Percentiles rank a stretch among this genome's conserved stretches.
phyloP scores from a whole-genome alignment of 2,113 vertebrate species.

The Silurus meridionalis region DNA sequence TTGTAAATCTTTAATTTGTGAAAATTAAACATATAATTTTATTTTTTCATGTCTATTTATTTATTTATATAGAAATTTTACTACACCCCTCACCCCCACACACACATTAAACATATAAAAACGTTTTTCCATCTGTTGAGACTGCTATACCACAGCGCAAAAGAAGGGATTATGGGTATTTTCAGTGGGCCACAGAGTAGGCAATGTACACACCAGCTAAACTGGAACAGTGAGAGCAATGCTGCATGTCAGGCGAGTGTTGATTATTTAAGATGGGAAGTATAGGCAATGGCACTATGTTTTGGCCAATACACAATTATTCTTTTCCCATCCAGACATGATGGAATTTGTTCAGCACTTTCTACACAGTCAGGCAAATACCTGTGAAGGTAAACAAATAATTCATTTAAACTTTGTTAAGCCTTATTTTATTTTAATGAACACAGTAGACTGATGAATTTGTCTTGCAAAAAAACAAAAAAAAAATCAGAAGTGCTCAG shows the following conservation, averaged over 20 bases:
- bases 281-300: background rate
- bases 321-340: background rate
- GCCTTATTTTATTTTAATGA: background rate
- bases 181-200: background rate
- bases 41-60: background rate
- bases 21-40: background rate
- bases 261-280: background rate
- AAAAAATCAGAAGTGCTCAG: too few species aligned
- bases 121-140: background rate
- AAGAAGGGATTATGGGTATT: background rate
- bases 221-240: background rate
- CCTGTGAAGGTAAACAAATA: background rate
- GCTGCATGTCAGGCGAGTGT: background rate
- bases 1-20: background rate
- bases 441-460: background rate
- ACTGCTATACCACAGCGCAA: background rate
- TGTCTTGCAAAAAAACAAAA: background rate
- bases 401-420: background rate
- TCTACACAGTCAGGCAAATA: background rate
- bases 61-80: background rate
- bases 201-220: background rate
- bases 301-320: background rate
- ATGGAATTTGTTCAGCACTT: background rate
- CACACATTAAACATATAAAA: background rate
- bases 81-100: background rate